Conservation (phyloP, 2,113 vertebrate species). For the Martes martes region DNA sequence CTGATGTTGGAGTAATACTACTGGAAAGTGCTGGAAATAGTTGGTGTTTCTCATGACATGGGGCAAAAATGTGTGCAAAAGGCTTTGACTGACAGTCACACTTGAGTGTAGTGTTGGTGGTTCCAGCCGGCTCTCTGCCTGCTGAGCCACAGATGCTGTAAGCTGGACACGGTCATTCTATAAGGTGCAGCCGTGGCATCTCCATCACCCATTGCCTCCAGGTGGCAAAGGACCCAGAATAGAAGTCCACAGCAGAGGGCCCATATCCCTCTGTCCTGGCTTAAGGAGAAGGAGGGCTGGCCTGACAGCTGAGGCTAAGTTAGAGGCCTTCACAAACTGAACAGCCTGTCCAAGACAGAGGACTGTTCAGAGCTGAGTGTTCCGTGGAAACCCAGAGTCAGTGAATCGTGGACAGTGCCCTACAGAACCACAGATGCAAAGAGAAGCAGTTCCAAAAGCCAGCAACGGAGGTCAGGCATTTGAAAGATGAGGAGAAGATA, state of each 20-base stretch:
- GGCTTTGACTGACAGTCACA: background rate
- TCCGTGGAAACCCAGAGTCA: background rate
- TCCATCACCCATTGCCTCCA: background rate
- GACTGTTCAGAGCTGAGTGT: background rate
- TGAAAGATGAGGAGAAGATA: background rate
- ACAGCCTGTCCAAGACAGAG: background rate
- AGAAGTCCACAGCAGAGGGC: background rate
- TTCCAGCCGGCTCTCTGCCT: background rate
- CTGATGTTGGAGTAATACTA: background rate
- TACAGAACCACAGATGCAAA: background rate
- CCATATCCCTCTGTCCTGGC: background rate
- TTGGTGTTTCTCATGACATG: background rate
- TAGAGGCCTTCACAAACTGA: background rate
- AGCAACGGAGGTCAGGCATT: background rate
- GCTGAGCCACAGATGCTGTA: background rate
- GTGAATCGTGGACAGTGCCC: background rate
- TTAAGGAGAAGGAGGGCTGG: background rate
- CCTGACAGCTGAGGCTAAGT: background rate
- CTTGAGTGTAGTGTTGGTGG: background rate
- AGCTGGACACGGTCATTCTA: background rate
- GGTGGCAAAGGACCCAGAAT: background rate
- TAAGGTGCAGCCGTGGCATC: background rate
- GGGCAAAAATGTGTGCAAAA: background rate
- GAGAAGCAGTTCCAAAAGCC: background rate
- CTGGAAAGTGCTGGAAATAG: background rate